Conservation (phyloP, 1,140 invertebrate species). For the Trinorchestia longiramus region DNA sequence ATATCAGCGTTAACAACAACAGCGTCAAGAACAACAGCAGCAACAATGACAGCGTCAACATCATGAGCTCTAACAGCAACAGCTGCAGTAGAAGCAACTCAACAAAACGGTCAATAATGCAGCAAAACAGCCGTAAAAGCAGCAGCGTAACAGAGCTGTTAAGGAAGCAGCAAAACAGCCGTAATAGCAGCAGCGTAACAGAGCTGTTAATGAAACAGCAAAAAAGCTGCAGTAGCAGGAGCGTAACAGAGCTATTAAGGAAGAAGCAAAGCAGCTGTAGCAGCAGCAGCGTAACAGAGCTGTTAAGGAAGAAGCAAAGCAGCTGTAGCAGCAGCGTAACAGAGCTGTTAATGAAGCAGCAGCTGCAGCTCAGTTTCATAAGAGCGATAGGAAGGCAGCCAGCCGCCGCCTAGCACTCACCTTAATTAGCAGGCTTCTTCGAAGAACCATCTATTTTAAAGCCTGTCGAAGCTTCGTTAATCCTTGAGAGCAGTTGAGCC, state of each 20-base stretch:
- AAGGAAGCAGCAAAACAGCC: background rate
- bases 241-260: background rate
- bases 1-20: no score
- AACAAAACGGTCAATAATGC: background rate
- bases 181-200: background rate
- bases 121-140: background rate
- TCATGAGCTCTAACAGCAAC: background rate
- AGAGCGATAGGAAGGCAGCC: background rate
- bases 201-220: background rate
- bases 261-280: background rate
- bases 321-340: background rate
- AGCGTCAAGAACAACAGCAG: no score
- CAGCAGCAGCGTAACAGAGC: background rate
- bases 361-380: background rate
- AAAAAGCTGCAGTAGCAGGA: background rate
- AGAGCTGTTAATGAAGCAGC: background rate
- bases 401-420: background rate
- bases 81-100: background rate
- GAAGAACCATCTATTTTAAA: slow-evolving; percentile 9
- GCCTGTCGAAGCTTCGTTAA: slow-evolving; percentile 6
- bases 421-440: background rate
- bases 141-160: background rate
- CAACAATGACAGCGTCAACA: no score
- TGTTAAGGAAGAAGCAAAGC: background rate
- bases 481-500: background rate